Percentiles rank a stretch among this genome's conserved stretches.
Evolutionary conservation across 2,113 vertebrate genomes (phyloP).

Genomic region (Trochalopteron elliotii): DNA sequence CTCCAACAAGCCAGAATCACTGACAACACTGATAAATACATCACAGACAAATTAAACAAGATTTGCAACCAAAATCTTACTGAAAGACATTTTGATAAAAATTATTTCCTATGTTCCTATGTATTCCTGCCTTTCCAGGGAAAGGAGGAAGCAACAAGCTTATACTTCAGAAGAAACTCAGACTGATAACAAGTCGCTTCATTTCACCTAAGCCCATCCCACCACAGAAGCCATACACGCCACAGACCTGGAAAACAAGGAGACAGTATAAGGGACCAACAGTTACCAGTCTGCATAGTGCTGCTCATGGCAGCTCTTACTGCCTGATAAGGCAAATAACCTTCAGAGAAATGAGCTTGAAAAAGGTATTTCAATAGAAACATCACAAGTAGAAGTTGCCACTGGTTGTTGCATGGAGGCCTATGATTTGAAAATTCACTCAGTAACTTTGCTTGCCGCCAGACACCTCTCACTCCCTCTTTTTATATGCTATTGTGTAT

Average conservation of each 20-base stretch:
- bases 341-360: not conserved
- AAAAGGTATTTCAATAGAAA: not conserved
- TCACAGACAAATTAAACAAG: not conserved
- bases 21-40: not conserved
- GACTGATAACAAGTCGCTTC: not conserved
- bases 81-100: not conserved
- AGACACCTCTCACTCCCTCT: not conserved
- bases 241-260: not conserved
- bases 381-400: rapidly evolving
- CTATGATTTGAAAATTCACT: not conserved
- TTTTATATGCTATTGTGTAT: rapidly evolving
- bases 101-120: not conserved
- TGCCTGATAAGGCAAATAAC: not conserved
- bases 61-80: not conserved
- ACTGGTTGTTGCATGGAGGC: rapidly evolving
- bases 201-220: not conserved
- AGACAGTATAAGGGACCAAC: not conserved
- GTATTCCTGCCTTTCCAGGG: not conserved
- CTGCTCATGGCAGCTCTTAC: not conserved
- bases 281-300: not conserved
- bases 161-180: not conserved
- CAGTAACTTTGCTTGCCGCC: not conserved
- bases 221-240: not conserved
- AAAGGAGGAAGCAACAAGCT: not conserved
- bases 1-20: not conserved